A percentile compares a stretch with the other conserved stretches of the same genome.
Conservation (phyloP, 2,113 vertebrate species). For the Cyprinus carpio region DNA sequence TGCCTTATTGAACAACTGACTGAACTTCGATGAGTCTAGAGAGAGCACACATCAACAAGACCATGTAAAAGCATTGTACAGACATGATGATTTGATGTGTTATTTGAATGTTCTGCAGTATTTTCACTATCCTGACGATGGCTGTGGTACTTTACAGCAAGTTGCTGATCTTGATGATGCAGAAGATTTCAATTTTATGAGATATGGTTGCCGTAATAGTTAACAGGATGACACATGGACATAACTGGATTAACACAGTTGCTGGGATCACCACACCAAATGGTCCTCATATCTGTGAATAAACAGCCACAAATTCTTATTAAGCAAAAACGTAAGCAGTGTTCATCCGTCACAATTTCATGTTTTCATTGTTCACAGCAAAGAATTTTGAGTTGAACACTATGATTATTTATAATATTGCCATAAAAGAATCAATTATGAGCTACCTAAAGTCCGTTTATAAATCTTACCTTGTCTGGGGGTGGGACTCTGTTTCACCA, state of each 20-base stretch:
- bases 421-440: background rate
- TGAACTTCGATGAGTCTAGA: background rate
- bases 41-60: constrained; percentile 11
- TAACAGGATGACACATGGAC: constrained; percentile 38
- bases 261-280: constrained; percentile 71
- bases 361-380: background rate
- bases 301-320: constrained; percentile 34
- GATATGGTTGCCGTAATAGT: constrained; percentile 51
- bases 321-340: background rate
- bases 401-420: background rate
- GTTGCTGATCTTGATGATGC: constrained; percentile 28
- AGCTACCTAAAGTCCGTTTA: background rate
- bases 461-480: constrained; percentile 80
- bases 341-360: background rate
- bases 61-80: constrained; percentile 2
- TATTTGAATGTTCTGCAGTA: background rate
- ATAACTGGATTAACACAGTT: background rate
- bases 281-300: constrained; percentile 73
- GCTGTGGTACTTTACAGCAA: constrained; percentile 1
- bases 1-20: background rate
- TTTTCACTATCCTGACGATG: constrained; percentile 7
- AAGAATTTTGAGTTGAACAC: background rate
- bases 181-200: constrained; percentile 45
- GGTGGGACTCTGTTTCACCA: constrained; percentile 88
- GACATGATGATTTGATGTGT: constrained; percentile 14